Conservation (phyloP, 1,140 invertebrate species). For the Globodera ellingtonae region DNA sequence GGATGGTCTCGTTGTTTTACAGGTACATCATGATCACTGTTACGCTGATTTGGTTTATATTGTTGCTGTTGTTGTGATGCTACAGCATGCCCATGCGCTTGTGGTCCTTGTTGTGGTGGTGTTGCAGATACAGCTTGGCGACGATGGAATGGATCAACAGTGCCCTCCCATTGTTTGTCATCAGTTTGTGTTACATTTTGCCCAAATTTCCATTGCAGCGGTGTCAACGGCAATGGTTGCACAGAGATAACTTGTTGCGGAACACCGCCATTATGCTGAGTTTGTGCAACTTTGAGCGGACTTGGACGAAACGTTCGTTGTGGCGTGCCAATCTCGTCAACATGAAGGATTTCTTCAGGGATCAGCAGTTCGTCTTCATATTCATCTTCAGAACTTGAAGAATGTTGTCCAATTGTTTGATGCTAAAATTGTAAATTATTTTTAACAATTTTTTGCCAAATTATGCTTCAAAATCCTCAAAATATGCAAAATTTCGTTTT, state of each 20-base stretch:
- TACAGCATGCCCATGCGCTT: not conserved
- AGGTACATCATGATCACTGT: too few species aligned
- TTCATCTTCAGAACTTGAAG: not conserved
- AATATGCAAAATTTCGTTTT: too few species aligned
- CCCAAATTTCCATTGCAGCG: constrained; percentile 1
- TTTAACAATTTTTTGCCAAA: too few species aligned
- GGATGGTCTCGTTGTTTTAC: too few species aligned
- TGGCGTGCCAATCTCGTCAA: not conserved
- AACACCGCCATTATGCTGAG: constrained; percentile 1
- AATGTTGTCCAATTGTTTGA: too few species aligned
- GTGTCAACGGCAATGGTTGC: not conserved
- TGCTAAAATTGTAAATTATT: too few species aligned
- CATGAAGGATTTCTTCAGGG: not conserved
- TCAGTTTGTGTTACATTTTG: not conserved
- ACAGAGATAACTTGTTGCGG: constrained; percentile 7
- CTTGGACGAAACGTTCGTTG: not conserved
- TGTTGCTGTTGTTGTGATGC: too few species aligned
- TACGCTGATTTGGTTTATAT: too few species aligned
- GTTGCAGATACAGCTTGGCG: not conserved
- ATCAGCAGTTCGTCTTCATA: not conserved
- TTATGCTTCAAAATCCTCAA: too few species aligned
- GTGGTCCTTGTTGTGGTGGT: not conserved
- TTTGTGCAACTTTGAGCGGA: not conserved
- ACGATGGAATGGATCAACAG: too few species aligned
- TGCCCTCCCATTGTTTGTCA: not conserved